Percentiles rank a stretch among this genome's conserved stretches.
These are phyloP conservation scores for Hafferia zeledoni DNA, from an alignment of 2,797 vertebrate genomes.

Conservation along the genomic window DNA sequence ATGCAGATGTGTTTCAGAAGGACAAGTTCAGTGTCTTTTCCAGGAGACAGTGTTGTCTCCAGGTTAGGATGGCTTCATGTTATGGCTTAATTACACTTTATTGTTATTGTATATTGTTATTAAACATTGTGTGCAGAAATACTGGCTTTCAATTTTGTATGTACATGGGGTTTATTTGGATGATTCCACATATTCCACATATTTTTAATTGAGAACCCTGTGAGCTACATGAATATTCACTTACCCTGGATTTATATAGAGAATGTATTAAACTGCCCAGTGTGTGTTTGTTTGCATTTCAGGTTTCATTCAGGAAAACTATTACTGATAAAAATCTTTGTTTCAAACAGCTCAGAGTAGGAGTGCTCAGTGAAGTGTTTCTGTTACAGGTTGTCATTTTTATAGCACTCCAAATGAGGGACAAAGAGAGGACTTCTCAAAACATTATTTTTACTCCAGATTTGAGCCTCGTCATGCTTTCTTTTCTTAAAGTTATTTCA, in stretches of 20 bases:
- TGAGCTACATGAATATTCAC: neutral
- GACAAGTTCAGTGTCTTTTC: neutral
- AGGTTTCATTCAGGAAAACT: constrained; percentile 22
- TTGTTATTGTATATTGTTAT: neutral
- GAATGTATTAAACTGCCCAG: neutral
- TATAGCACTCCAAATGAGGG: neutral
- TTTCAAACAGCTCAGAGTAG: neutral
- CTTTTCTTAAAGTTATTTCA: neutral
- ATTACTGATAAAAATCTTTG: constrained; percentile 31
- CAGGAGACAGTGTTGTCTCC: neutral
- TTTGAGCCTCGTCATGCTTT: neutral
- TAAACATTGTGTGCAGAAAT: neutral
- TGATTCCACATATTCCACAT: neutral
- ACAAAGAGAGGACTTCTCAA: neutral
- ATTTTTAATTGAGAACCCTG: neutral
- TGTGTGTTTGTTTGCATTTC: neutral
- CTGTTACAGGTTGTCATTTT: neutral
- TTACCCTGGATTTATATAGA: neutral
- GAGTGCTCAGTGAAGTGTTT: neutral
- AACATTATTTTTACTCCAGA: neutral
- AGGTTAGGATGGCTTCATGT: neutral
- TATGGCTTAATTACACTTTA: neutral
- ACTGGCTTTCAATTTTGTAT: neutral
- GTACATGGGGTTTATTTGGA: neutral
- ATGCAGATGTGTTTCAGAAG: neutral